Conservation (phyloP, 2,113 vertebrate genomes). For the Osmerus eperlanus region DNA sequence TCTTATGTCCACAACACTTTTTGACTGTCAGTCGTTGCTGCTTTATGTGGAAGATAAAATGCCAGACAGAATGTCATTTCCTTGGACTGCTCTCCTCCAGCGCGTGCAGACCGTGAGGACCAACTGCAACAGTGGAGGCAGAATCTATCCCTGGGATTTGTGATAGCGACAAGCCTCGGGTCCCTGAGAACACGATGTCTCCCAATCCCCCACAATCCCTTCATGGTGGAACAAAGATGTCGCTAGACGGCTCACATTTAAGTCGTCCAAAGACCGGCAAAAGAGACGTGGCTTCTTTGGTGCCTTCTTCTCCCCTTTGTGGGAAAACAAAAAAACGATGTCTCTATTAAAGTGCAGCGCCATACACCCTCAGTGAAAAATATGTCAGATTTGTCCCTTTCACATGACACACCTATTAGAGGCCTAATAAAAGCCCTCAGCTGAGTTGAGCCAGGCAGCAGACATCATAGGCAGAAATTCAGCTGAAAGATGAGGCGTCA, state of each 20-base stretch:
- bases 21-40: conserved; percentile 20
- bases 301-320: conserved; percentile 51
- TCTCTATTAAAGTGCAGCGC: conserved; percentile 58
- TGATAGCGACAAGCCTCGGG: conserved; percentile 37
- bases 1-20: conserved; percentile 14
- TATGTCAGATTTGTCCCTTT: conserved; percentile 73
- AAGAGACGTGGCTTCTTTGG: conserved; percentile 40
- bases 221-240: conserved; percentile 56
- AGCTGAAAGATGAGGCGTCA: conserved; percentile 53
- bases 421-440: conserved; percentile 64
- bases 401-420: conserved; percentile 73
- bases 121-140: conserved; percentile 30
- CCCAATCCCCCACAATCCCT: conserved; percentile 48
- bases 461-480: conserved; percentile 56
- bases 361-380: conserved; percentile 58
- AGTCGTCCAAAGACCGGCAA: conserved; percentile 38
- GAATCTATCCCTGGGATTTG: conserved; percentile 51
- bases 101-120: conserved; percentile 30
- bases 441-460: conserved; percentile 58
- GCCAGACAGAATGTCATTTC: conserved; percentile 30
- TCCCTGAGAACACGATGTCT: conserved; percentile 45
- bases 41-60: conserved; percentile 38
- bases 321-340: conserved; percentile 59
- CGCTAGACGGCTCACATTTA: conserved; percentile 46
- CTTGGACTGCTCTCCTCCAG: conserved; percentile 15